These are phyloP conservation scores for Pseudotriccus pelzelni DNA, from an alignment of 2,797 vertebrate species.

Conservation along the genomic window DNA sequence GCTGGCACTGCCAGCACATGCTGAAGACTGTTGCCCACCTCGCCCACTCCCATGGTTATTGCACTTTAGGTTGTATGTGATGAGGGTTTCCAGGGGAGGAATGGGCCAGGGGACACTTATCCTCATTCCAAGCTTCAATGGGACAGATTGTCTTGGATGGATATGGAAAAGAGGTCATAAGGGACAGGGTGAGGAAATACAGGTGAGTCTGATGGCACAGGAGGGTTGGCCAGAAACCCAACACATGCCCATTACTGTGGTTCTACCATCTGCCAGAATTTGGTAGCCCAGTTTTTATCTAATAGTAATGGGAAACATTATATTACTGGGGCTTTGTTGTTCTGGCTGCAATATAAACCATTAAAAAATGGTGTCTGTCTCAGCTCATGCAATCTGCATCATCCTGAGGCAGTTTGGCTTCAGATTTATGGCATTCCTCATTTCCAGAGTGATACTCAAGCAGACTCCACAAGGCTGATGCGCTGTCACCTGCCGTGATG, in stretches of 20 bases:
- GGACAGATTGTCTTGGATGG: background rate
- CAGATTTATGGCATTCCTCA: fast-evolving
- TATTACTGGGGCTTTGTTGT: background rate
- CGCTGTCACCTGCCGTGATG: background rate
- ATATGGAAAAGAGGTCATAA: fast-evolving
- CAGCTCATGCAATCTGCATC: background rate
- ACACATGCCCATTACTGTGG: background rate
- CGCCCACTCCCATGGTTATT: fast-evolving
- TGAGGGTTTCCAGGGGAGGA: background rate
- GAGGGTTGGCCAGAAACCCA: background rate
- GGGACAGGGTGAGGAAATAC: background rate
- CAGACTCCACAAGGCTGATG: background rate
- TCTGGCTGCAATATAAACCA: background rate
- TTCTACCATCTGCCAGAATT: background rate
- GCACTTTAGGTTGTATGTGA: background rate
- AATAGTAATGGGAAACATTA: background rate
- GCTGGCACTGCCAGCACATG: background rate
- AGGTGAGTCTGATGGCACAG: background rate
- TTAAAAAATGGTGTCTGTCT: background rate
- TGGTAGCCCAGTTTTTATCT: background rate
- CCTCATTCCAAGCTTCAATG: background rate
- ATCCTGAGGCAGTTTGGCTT: background rate
- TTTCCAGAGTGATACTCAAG: background rate
- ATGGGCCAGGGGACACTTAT: fast-evolving
- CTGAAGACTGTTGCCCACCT: background rate